Evolutionary conservation across 92 coral and sea anemone genomes (phyloP), one percentile per base, ranked within the genome.

Genomic region (Isaurus tuberculatus): DNA sequence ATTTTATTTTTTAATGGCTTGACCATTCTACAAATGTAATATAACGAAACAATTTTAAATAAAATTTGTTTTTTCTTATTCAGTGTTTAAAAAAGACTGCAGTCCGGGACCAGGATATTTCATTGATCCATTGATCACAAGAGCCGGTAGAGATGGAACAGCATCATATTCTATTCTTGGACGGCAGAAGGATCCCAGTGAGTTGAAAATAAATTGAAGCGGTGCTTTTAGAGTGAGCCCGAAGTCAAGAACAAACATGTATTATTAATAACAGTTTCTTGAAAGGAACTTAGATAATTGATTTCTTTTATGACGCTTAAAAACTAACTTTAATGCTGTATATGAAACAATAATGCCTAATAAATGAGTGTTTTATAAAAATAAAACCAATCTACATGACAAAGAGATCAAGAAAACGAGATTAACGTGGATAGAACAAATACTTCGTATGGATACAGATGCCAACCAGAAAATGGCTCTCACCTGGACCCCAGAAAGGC

Each of bases 71-170:
- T 36, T 69, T 83, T 60, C 70, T 14, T 60, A 32, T 81, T 53
- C 70, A 96, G 99, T 92, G 96, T 96, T 96, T 42, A 94, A 90
- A 78, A 90, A 92, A 70, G 99, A 96, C 74, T 94, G 98, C 89
- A 96, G 99, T 28, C 99, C 99, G 10, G 99, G 99, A n/a, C 99
- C 99, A 1, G 92, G 91, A 8, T 94, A 94, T 75, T 73, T 64
- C 30, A 90, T 96, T 31, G 90, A 96, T 17, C 91, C 99, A 15
- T 26, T 58, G 0, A 86, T 94, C 49, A 96, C 99, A 0, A 83
- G 92, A 43, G 36, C 37, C 8, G 99, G 99, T 3, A 85, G 87
- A 60, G 99, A 96, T 83, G 99, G 99, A 2, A 96, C 99, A 2
- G 97, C 99, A 0, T 37, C 66, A 1, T 95, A 95, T 73, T 95